These are phyloP conservation scores for Sminthopsis crassicaudata DNA, from an alignment of 2,113 vertebrate species.

Conservation along the genomic window DNA sequence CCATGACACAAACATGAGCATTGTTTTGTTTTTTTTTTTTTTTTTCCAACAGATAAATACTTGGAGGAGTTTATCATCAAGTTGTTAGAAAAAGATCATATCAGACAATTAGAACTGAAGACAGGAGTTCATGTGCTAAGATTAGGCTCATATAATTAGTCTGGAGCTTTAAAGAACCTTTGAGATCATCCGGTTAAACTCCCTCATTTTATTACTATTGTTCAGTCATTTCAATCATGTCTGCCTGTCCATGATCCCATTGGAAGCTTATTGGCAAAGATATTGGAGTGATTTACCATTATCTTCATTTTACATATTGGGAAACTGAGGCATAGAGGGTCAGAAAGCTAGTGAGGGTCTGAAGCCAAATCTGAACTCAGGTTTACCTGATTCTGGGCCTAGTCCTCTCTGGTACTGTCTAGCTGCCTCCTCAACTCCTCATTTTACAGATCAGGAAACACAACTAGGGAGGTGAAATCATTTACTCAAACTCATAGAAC, in stretches of 20 bases:
- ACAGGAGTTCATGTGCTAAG: neutral
- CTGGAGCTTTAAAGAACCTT: too few relatives aligned
- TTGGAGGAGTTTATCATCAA: neutral
- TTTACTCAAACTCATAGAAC: neutral
- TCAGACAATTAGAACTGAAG: neutral
- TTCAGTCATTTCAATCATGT: neutral
- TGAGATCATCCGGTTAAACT: too few relatives aligned
- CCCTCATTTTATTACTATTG: neutral
- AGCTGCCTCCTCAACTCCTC: neutral
- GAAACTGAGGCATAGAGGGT: neutral
- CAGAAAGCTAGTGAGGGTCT: neutral
- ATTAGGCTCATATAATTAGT: neutral
- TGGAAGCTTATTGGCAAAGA: neutral
- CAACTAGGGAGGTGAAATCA: neutral
- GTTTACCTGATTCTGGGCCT: neutral
- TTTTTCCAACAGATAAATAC: constrained; percentile 13
- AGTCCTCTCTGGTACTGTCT: neutral
- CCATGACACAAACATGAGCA: neutral
- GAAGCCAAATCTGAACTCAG: neutral
- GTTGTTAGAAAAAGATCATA: neutral
- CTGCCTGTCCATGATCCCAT: neutral
- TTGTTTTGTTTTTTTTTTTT: too few relatives aligned
- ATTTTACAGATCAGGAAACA: neutral
- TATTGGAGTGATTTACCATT: neutral
- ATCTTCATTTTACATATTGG: neutral